These are phyloP conservation scores for Porites cylindrica DNA, from an alignment of 92 coral and sea anemone species.

Conservation along the genomic window DNA sequence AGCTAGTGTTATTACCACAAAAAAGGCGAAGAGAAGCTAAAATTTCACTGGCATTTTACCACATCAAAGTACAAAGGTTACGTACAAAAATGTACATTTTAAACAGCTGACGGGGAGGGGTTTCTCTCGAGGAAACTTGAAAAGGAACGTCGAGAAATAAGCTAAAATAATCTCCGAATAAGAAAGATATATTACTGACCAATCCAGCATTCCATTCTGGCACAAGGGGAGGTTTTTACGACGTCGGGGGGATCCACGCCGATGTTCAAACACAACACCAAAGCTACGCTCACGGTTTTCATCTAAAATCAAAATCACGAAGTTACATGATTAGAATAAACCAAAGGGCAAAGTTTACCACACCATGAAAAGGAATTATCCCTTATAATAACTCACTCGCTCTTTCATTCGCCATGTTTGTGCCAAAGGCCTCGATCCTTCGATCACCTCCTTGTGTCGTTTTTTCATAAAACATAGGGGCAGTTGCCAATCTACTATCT, in stretches of 20 bases:
- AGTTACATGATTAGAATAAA: not conserved
- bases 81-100: not conserved
- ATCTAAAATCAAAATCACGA: slow-evolving; percentile 65
- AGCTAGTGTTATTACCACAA: too few species aligned
- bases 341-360: not conserved
- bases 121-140: not conserved
- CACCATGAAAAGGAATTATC: not conserved
- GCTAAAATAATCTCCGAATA: not conserved
- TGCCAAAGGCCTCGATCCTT: slow-evolving; percentile 88
- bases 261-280: slow-evolving; percentile 92
- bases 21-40: too few species aligned
- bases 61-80: slow-evolving; percentile 11
- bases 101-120: slow-evolving; percentile 1
- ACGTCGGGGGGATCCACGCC: slow-evolving; percentile 99
- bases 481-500: slow-evolving; percentile 97
- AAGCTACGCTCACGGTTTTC: slow-evolving; percentile 98
- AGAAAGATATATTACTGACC: slow-evolving; percentile 69
- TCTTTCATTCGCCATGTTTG: slow-evolving; percentile 99
- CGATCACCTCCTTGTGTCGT: slow-evolving; percentile 90
- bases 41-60: not conserved
- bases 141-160: not conserved
- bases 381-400: slow-evolving; percentile 69
- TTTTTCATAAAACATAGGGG: slow-evolving; percentile 98
- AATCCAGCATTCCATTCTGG: slow-evolving; percentile 98
- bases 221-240: slow-evolving; percentile 97